These are phyloP conservation scores for Lacerta bilineata DNA, from an alignment of 2,797 vertebrate species.

Conservation along the genomic window DNA sequence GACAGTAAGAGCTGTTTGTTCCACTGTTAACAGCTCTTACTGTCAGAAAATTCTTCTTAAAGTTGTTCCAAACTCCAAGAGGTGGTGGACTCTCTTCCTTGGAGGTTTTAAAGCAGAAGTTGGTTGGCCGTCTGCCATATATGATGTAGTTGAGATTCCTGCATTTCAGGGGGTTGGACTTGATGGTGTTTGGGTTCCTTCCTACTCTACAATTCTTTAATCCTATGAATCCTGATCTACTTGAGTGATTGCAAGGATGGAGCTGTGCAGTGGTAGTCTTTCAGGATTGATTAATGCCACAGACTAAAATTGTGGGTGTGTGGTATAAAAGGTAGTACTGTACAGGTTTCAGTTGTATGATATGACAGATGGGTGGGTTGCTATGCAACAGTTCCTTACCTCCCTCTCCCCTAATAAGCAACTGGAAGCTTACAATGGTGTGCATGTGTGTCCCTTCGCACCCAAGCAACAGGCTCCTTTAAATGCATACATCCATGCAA, in stretches of 20 bases:
- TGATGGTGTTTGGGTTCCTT: too few species aligned
- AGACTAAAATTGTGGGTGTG: background rate
- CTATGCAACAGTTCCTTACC: background rate
- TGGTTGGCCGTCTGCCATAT: too few species aligned
- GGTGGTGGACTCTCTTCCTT: too few species aligned
- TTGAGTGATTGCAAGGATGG: background rate
- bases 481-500: background rate
- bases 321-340: background rate
- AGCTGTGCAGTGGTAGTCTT: background rate
- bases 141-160: too few species aligned
- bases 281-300: background rate
- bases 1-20: too few species aligned
- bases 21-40: too few species aligned
- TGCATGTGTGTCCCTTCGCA: background rate
- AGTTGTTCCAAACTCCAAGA: too few species aligned
- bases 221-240: background rate
- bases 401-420: background rate
- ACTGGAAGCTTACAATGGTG: background rate
- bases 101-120: too few species aligned
- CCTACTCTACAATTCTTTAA: too few species aligned
- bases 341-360: background rate
- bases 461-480: background rate
- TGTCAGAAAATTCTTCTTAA: too few species aligned
- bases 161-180: too few species aligned
- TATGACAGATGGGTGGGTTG: slow-evolving; percentile 2